Percentiles rank a stretch among this genome's conserved stretches.
Evolutionary conservation across 1,140 invertebrate species (phyloP).

Genomic region (Agrilus planipennis): DNA sequence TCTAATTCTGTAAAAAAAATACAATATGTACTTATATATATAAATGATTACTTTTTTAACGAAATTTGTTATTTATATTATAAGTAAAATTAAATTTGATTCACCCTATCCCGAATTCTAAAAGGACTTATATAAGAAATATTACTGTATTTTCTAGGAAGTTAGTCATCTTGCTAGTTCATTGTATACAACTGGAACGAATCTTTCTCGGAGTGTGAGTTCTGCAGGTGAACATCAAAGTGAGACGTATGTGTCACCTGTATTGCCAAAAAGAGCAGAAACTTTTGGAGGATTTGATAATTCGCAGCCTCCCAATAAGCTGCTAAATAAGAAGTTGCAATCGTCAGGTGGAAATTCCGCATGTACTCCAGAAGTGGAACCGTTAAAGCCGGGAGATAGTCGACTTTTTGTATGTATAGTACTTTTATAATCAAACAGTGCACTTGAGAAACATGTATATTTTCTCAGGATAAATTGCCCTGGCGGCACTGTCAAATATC

Average conservation of each 20-base stretch:
- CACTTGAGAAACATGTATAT: no score
- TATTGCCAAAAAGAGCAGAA: conserved; percentile 80
- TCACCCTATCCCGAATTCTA: no score
- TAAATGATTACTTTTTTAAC: no score
- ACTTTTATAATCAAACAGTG: conserved; percentile 5
- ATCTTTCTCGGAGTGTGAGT: conserved; percentile 77
- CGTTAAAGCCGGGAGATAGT: conserved; percentile 29
- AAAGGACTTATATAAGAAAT: no score
- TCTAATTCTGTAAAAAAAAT: no score
- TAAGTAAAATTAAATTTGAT: no score
- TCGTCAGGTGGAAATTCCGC: conserved; percentile 22
- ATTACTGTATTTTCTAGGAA: conserved; percentile 46
- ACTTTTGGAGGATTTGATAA: conserved; percentile 92
- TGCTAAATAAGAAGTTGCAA: conserved; percentile 28
- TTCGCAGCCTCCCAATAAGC: conserved; percentile 33
- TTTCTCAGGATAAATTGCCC: conserved; percentile 37
- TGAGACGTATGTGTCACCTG: conserved; percentile 65
- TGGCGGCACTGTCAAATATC: conserved; percentile 37
- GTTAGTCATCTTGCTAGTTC: conserved; percentile 60
- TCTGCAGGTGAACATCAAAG: conserved; percentile 85
- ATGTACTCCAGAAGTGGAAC: conserved; percentile 29
- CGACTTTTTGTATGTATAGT: conserved; percentile 28
- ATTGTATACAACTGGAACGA: conserved; percentile 56
- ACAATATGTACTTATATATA: no score
- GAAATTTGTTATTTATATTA: no score